A percentile compares a stretch with the other conserved stretches of the same genome.
Conservation (phyloP, 2,888 invertebrate species). For the Idaea aversata region DNA sequence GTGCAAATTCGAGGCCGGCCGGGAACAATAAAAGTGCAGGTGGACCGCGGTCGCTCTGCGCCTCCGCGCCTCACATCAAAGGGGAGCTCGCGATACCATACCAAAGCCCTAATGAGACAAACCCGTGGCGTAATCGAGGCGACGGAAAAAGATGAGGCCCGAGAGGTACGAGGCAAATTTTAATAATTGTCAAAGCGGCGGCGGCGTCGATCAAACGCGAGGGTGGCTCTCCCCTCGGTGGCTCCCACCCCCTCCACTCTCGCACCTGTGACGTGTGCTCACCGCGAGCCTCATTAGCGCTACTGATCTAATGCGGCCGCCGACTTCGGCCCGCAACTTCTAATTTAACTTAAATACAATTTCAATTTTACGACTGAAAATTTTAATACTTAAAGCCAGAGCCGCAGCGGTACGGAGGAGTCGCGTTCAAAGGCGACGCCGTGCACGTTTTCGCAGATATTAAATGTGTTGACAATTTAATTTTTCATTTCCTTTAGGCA, state of each 20-base stretch:
- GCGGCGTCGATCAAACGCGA: conserved; percentile 76
- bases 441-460: conserved; percentile 80
- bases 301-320: conserved; percentile 76
- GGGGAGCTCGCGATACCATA: conserved; percentile 74
- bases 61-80: conserved; percentile 68
- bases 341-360: conserved; percentile 78
- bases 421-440: conserved; percentile 75
- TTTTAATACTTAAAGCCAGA: conserved; percentile 75
- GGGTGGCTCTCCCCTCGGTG: conserved; percentile 30
- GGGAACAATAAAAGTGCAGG: conserved; percentile 78
- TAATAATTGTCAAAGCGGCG: conserved; percentile 82
- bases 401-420: conserved; percentile 69
- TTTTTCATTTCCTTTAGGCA: conserved; percentile 80
- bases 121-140: conserved; percentile 80
- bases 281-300: conserved; percentile 77
- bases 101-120: conserved; percentile 81
- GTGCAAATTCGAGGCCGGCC: conserved; percentile 71
- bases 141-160: conserved; percentile 79
- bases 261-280: conserved; percentile 72
- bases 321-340: conserved; percentile 67
- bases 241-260: conserved; percentile 32
- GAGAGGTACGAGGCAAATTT: conserved; percentile 81
- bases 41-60: conserved; percentile 62
- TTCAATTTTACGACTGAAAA: conserved; percentile 75
- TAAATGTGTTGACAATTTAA: conserved; percentile 82